Evolutionary conservation across 35 echinoderm and acorn worm genomes (phyloP), one percentile per base, ranked within the genome.

Genomic region (Chiridota heheva): DNA sequence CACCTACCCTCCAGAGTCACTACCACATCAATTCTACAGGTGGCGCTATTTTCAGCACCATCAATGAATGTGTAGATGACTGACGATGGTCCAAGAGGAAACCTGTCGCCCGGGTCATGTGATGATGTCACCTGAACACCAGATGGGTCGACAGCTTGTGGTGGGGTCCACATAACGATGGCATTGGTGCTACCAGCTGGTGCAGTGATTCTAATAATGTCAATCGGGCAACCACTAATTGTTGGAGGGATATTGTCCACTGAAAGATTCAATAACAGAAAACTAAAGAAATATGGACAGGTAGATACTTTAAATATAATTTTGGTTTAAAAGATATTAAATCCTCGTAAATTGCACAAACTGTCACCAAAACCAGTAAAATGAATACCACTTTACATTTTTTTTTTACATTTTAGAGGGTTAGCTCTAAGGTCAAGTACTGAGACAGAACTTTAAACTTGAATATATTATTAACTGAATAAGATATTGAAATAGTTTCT

Each of bases 51-150:
- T 31, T 55, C 73, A 2, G 29, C 48, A 41, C 36, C 55, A 40
- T 77, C 73, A 20, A 40, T 77, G 26, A 77, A 77, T 33, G 60
- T 36, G 73, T 77, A 77, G 3, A 47, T 18, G 18, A 77, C 73
- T 36, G 56, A 47, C 6, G 55, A 26, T 7, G 34, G 2, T 22
- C 73, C 73, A 1, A 40, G 15, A 37, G 32, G 25, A 40, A 77
- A 77, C 1, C 16, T 35, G 40, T 2, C 48, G 4, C 73, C 73
- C 34, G 73, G 51, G 24, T 77, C 32, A 77, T 58, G 60, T 29
- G 37, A 58, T 59, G 73, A 77, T 7, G 40, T 40, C 17, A 33
- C 1, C 20, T 36, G 36, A 2, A 77, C 32, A 15, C 49, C 73
- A 10, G 73, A 58, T 20, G 49, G 49, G 40, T 77, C 73, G 40